Percentiles rank a stretch among this genome's conserved stretches.
phyloP scores from a whole-genome alignment of 1,140 invertebrate genomes.

The Homalodisca vitripennis region DNA sequence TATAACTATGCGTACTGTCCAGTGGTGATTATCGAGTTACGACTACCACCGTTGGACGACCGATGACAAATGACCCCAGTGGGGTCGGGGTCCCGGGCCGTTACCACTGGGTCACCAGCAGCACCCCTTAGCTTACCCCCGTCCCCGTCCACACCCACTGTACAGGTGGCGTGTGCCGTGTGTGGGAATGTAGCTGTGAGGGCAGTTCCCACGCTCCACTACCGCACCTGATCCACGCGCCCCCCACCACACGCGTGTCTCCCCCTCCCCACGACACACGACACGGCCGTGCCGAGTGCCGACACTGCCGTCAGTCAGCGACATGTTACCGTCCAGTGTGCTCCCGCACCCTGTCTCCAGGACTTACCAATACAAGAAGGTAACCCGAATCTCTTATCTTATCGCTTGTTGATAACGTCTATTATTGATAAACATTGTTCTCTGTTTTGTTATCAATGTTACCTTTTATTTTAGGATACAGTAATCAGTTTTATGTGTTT shows the following conservation, averaged over 20 bases:
- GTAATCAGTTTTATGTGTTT: too few species aligned
- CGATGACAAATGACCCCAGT: too few species aligned
- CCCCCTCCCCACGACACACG: background rate
- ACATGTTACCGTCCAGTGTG: background rate
- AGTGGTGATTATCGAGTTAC: too few species aligned
- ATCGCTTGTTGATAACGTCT: too few species aligned
- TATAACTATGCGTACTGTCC: too few species aligned
- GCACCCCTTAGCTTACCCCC: background rate
- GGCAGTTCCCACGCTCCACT: background rate
- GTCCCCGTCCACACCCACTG: background rate
- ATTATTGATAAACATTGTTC: too few species aligned
- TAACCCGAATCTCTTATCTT: background rate
- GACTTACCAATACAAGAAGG: slow-evolving; percentile 14
- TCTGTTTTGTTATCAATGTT: too few species aligned
- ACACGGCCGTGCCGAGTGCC: background rate
- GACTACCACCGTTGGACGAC: too few species aligned
- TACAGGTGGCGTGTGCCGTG: slow-evolving; percentile 3
- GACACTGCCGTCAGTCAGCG: background rate
- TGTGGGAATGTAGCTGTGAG: background rate
- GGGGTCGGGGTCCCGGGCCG: too few species aligned
- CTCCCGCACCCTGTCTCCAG: slow-evolving; percentile 5
- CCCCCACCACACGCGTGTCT: background rate
- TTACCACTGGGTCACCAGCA: background rate
- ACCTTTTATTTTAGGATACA: too few species aligned
- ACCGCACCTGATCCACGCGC: slow-evolving; percentile 9